phyloP scores from a whole-genome alignment of 2,888 invertebrate genomes.

The Endomychus coccineus region DNA sequence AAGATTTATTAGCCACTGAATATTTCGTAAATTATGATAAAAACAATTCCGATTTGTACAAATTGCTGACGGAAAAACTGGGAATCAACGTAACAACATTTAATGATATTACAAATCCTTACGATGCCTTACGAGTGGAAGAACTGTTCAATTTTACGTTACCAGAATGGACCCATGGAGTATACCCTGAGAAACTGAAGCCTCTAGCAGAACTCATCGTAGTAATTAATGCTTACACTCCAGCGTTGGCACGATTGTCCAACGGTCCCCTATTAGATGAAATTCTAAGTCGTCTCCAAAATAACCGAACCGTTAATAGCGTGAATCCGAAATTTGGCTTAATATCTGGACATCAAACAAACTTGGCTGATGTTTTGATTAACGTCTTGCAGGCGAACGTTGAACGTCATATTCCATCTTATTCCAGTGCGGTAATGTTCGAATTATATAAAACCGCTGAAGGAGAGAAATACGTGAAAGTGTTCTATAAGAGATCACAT shows the following conservation, averaged over 20 bases:
- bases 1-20: background rate
- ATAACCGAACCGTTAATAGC: background rate
- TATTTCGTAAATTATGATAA: background rate
- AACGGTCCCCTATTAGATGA: background rate
- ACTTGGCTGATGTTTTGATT: background rate
- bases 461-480: background rate
- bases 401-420: background rate
- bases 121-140: background rate
- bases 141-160: conserved; percentile 2
- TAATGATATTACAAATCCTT: background rate
- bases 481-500: conserved; percentile 6
- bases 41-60: background rate
- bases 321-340: conserved; percentile 1
- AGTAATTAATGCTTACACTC: background rate
- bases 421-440: background rate
- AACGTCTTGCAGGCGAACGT: background rate
- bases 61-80: background rate
- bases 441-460: conserved; percentile 1
- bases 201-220: background rate
- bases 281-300: background rate
- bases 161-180: conserved; percentile 1
- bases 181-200: background rate
- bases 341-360: conserved; percentile 2
- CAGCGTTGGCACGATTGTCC: background rate
- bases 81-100: conserved; percentile 3